A percentile compares a stretch with the other conserved stretches of the same genome.
Evolutionary conservation across 1,140 invertebrate species (phyloP).

Genomic region (Diorhabda sublineata): DNA sequence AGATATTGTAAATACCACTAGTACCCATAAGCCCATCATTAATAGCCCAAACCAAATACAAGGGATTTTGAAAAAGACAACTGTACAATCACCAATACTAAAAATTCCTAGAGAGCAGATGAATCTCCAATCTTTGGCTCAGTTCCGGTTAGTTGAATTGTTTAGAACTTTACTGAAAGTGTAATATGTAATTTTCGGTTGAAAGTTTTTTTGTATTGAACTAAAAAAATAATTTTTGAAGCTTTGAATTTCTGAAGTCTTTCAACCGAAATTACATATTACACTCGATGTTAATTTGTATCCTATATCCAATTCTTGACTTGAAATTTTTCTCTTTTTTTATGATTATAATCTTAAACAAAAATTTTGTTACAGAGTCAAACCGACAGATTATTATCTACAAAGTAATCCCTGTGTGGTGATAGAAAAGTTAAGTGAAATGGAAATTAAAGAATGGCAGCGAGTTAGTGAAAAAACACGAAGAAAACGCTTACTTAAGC

Average conservation of each 20-base stretch:
- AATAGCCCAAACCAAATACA: not conserved
- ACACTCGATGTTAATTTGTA: too few species aligned
- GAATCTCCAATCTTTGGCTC: conserved; percentile 6
- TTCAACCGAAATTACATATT: too few species aligned
- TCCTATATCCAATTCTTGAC: too few species aligned
- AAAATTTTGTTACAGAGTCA: not conserved
- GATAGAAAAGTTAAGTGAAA: conserved; percentile 6
- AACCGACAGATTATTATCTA: conserved; percentile 10
- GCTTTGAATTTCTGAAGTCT: too few species aligned
- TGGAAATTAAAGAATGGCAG: conserved; percentile 15
- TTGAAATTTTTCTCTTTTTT: too few species aligned
- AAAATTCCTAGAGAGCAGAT: not conserved
- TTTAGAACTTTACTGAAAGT: too few species aligned
- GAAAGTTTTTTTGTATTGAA: too few species aligned
- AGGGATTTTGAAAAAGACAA: conserved; percentile 18
- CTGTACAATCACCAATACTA: not conserved
- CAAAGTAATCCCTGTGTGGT: conserved; percentile 14
- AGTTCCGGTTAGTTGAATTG: too few species aligned
- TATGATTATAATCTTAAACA: too few species aligned
- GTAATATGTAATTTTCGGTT: too few species aligned
- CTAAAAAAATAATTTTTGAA: too few species aligned
- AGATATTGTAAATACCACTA: not conserved
- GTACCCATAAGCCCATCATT: conserved; percentile 5
- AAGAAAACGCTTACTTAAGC: not conserved
- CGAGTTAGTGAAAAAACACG: conserved; percentile 9